Percentiles rank a stretch among this genome's conserved stretches.
Evolutionary conservation across 2,113 vertebrate species (phyloP).

Genomic region (Caranx melampygus): DNA sequence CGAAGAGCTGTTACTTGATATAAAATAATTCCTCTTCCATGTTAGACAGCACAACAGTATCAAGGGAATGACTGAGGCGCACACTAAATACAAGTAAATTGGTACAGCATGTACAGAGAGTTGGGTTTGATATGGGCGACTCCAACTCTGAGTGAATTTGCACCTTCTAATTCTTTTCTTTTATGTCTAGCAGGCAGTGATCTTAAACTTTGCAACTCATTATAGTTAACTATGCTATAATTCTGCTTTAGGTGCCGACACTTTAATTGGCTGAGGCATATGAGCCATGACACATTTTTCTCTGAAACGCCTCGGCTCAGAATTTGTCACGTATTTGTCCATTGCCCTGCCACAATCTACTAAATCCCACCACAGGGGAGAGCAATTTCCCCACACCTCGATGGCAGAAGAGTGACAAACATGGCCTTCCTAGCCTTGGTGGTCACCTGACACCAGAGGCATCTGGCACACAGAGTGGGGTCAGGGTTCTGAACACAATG

Average conservation of each 20-base stretch:
- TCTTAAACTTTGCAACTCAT: constrained; percentile 74
- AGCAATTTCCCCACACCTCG: not conserved
- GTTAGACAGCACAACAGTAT: not conserved
- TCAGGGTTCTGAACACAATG: constrained; percentile 2
- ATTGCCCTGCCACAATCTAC: constrained; percentile 7
- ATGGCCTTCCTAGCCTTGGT: not conserved
- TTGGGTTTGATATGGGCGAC: constrained; percentile 37
- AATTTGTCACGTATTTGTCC: constrained; percentile 49
- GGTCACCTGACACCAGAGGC: constrained; percentile 20
- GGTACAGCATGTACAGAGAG: not conserved
- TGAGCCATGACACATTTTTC: constrained; percentile 73
- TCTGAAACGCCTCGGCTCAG: constrained; percentile 46
- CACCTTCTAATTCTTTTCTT: constrained; percentile 51
- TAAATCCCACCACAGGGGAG: constrained; percentile 18
- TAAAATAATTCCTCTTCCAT: not conserved
- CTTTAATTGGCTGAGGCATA: constrained; percentile 75
- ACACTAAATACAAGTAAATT: constrained; percentile 28
- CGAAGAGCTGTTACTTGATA: constrained; percentile 37
- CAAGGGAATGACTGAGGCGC: constrained; percentile 10
- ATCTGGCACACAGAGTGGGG: constrained; percentile 4
- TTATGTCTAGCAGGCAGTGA: constrained; percentile 71
- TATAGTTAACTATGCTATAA: constrained; percentile 79
- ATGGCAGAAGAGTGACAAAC: constrained; percentile 17
- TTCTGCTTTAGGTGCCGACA: constrained; percentile 74
- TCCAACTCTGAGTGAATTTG: constrained; percentile 51